phyloP scores from a whole-genome alignment of 2,113 vertebrate species.

The Aptenodytes forsteri region DNA sequence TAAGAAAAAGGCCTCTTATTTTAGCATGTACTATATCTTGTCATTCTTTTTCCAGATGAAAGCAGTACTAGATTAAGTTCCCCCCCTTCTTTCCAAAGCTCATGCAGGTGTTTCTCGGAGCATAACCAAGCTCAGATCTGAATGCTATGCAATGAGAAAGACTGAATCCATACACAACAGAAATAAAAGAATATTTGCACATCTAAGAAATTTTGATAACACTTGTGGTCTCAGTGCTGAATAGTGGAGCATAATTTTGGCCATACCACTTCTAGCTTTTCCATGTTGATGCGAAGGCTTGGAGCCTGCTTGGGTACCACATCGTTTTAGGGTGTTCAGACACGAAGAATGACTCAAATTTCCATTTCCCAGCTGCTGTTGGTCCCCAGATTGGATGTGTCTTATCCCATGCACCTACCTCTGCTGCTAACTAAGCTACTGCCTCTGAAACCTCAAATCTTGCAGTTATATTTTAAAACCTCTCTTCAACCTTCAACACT shows the following conservation, averaged over 20 bases:
- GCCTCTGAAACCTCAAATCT: not conserved
- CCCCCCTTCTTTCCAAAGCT: not conserved
- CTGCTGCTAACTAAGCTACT: not conserved
- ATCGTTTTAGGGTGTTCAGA: not conserved
- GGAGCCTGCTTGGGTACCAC: not conserved
- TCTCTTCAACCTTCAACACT: not conserved
- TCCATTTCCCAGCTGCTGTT: not conserved
- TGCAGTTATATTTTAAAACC: not conserved
- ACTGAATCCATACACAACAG: not conserved
- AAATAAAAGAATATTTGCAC: not conserved
- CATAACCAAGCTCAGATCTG: not conserved
- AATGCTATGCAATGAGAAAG: not conserved
- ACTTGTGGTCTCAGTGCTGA: not conserved
- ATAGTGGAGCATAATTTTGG: not conserved
- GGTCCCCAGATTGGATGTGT: not conserved
- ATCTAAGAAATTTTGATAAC: not conserved
- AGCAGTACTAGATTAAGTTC: not conserved
- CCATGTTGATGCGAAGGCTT: not conserved
- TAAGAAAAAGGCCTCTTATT: not conserved
- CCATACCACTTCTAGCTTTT: not conserved
- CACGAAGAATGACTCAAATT: not conserved
- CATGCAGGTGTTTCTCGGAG: not conserved
- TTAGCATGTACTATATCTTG: not conserved
- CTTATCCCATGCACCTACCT: not conserved
- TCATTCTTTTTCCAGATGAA: not conserved